Evolutionary conservation across 35 echinoderm and acorn worm genomes (phyloP).

Genomic region (Nesometra sesokonis): DNA sequence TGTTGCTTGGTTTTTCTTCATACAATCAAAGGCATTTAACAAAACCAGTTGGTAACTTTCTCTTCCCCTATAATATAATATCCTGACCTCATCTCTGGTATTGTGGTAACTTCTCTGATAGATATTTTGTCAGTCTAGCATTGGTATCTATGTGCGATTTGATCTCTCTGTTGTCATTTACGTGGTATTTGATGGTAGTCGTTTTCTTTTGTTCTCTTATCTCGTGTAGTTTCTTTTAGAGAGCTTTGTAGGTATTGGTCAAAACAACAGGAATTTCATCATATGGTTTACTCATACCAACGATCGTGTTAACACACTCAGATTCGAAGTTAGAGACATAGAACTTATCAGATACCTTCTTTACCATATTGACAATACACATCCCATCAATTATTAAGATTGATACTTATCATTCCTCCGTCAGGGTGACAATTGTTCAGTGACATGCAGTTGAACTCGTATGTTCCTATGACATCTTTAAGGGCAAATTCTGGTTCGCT

Average conservation of each 20-base stretch:
- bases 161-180: slow-evolving; percentile 8
- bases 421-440: too few species aligned
- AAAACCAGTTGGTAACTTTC: too few species aligned
- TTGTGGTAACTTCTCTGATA: not conserved
- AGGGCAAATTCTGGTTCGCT: not conserved
- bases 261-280: slow-evolving; percentile 15
- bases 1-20: too few species aligned
- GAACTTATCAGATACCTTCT: not conserved
- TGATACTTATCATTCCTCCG: too few species aligned
- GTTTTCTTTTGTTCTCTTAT: not conserved
- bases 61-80: too few species aligned
- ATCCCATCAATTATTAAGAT: too few species aligned
- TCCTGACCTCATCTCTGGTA: too few species aligned
- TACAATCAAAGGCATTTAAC: too few species aligned
- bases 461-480: not conserved
- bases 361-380: slow-evolving; percentile 3
- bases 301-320: not conserved
- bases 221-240: slow-evolving; percentile 1
- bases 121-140: not conserved
- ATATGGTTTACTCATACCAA: slow-evolving; percentile 5
- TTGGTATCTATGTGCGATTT: slow-evolving; percentile 18
- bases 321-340: not conserved
- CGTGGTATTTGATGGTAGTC: not conserved
- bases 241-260: slow-evolving; percentile 5
- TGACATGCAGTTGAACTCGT: too few species aligned